Evolutionary conservation across 1,140 invertebrate species (phyloP).

Genomic region (Ephestia elutella): DNA sequence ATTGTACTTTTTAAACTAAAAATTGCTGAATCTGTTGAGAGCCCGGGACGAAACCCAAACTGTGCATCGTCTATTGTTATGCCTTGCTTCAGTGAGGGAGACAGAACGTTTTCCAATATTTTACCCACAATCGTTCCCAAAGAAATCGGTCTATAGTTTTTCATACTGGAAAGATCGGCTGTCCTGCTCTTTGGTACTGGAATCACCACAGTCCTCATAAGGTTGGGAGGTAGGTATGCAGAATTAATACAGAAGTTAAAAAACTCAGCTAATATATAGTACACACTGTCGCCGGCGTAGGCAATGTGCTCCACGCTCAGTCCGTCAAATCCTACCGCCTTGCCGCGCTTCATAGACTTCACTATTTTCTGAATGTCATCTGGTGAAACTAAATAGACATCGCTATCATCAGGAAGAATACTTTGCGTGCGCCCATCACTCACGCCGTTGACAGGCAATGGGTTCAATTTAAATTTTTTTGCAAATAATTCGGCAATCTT

Average conservation of each 20-base stretch:
- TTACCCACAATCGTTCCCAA: neutral
- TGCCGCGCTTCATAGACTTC: constrained; percentile 19
- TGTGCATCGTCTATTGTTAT: neutral
- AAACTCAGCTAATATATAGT: neutral
- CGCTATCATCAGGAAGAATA: too few species aligned
- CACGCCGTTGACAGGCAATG: constrained; percentile 10
- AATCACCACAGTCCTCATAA: neutral
- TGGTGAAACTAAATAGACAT: constrained; percentile 2
- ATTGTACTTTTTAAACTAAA: neutral
- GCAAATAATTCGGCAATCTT: constrained; percentile 21
- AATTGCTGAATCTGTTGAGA: neutral
- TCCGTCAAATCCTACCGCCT: constrained; percentile 23
- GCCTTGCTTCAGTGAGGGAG: neutral
- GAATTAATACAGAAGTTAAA: neutral
- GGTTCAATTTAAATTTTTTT: constrained; percentile 20
- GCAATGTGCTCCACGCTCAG: constrained; percentile 18
- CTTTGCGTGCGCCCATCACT: constrained; percentile 2
- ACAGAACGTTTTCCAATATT: neutral
- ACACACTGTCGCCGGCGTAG: neutral
- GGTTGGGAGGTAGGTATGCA: neutral
- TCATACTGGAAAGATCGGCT: neutral
- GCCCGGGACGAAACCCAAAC: neutral
- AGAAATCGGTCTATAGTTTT: neutral
- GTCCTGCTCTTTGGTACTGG: neutral
- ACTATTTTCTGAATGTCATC: constrained; percentile 13